Base-by-base conservation (phyloP, 2,797 vertebrate species). In the Mus caroli region DNA sequence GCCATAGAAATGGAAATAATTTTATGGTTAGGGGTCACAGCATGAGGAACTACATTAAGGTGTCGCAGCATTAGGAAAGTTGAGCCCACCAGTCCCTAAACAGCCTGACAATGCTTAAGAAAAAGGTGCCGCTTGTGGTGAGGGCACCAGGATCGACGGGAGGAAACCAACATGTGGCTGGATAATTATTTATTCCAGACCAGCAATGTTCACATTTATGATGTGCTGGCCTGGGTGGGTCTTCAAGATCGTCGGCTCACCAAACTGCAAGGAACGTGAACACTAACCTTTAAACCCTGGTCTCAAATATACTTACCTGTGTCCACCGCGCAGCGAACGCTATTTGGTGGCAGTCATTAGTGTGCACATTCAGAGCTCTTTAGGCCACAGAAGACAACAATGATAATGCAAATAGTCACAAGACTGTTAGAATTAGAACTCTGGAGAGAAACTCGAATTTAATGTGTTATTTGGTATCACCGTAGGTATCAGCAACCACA, bases 181-280 rank as follows among this genome's bases (percentile, higher is more conserved):
- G 43, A 56, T 12, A 76, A 50, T 10, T 14, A 34, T 56, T 78
- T 40, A 58, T 1, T 13, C 12, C 82, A 43, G 60, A 73, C 26
- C 11, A 26, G 28, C 4, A 1, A 37, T 3, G 75, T 20, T 34
- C 10, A 3, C 0, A 2, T n/a, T 76, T 50, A 17, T 1, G 40
- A 26, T 17, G 7, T 0, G 0, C 4, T 62, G 31, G 54, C 90
- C 58, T 79, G 11, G 0, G 15, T 46, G 3, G 8, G 60, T 71
- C 78, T 85, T 40, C 37, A 56, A n/a, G 58, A 37, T 34, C 40
- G 3, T 28, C 40, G 3, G 28, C 40, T 96, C 76, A 58, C 8
- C 40, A 88, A 93, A 92, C 50, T n/a, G 10, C 73, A 88, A 90
- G 67, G 15, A n/a, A 88, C 1, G 0, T 46, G 52, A 97, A 92